Conservation (phyloP, 2,888 invertebrate genomes). For the Endomychus coccineus region DNA sequence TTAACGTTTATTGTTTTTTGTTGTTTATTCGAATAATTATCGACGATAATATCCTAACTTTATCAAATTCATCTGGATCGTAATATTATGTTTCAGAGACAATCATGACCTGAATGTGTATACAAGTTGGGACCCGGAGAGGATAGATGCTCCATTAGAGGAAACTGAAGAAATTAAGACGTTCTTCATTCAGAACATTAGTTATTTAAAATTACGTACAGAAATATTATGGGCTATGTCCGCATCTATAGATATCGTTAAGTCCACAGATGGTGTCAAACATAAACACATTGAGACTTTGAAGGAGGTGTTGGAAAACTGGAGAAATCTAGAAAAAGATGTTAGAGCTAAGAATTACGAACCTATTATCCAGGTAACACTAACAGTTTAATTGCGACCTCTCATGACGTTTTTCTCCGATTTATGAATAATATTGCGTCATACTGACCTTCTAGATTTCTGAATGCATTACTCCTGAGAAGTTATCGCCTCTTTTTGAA, state of each 20-base stretch:
- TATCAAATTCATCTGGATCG: too few species aligned
- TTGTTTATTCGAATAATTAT: too few species aligned
- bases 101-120: slow-evolving; percentile 72
- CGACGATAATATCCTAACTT: too few species aligned
- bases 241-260: slow-evolving; percentile 31
- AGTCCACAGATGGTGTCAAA: slow-evolving; percentile 32
- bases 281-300: slow-evolving; percentile 29
- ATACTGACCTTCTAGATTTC: too few species aligned
- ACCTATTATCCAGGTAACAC: slow-evolving; percentile 24
- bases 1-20: too few species aligned
- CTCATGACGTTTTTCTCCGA: background rate
- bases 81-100: slow-evolving; percentile 58
- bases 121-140: slow-evolving; percentile 60
- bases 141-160: slow-evolving; percentile 38
- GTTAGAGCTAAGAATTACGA: slow-evolving; percentile 14
- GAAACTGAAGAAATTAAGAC: slow-evolving; percentile 36
- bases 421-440: too few species aligned
- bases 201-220: slow-evolving; percentile 34
- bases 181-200: slow-evolving; percentile 35
- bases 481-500: too few species aligned
- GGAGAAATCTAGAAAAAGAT: slow-evolving; percentile 14
- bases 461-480: too few species aligned
- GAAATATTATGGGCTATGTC: slow-evolving; percentile 31
- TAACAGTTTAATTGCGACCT: background rate
- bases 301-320: slow-evolving; percentile 8